A percentile compares a stretch with the other conserved stretches of the same genome.
phyloP scores from a whole-genome alignment of 2,888 invertebrate species.

The Ormyrus rosae region DNA sequence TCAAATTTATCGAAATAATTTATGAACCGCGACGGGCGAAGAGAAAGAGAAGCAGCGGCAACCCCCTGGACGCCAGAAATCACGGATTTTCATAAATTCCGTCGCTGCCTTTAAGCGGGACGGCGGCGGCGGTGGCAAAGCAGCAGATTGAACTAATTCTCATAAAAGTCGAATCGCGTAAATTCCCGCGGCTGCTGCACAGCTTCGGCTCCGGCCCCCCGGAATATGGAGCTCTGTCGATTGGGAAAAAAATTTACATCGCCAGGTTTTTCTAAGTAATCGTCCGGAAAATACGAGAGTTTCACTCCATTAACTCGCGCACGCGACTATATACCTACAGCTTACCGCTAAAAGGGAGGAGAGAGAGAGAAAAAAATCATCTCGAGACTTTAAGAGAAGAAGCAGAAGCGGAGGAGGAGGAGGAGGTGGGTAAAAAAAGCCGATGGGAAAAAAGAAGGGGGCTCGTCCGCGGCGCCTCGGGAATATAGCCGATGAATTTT shows the following conservation, averaged over 20 bases:
- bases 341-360: neutral
- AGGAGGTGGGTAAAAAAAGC: neutral
- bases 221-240: slow-evolving; percentile 49
- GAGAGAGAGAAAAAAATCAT: slow-evolving; percentile 5
- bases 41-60: neutral
- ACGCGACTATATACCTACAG: slow-evolving; percentile 21
- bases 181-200: neutral
- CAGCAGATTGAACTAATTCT: slow-evolving; percentile 35
- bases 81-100: slow-evolving; percentile 23
- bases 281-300: slow-evolving; percentile 54
- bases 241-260: slow-evolving; percentile 50
- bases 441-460: neutral
- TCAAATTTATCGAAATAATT: slow-evolving; percentile 11
- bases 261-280: slow-evolving; percentile 52
- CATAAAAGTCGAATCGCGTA: slow-evolving; percentile 38
- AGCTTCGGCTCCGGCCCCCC: slow-evolving; percentile 1
- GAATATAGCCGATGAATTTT: slow-evolving; percentile 45
- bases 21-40: neutral
- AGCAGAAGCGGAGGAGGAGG: neutral
- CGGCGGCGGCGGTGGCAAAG: too few species aligned
- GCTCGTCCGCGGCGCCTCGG: neutral
- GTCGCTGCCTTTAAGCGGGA: neutral
- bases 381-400: slow-evolving; percentile 25
- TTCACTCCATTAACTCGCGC: slow-evolving; percentile 55
- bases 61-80: slow-evolving; percentile 15